A percentile compares a stretch with the other conserved stretches of the same genome.
Evolutionary conservation across 2,113 vertebrate species (phyloP).

Genomic region (Myiozetetes cayanensis): DNA sequence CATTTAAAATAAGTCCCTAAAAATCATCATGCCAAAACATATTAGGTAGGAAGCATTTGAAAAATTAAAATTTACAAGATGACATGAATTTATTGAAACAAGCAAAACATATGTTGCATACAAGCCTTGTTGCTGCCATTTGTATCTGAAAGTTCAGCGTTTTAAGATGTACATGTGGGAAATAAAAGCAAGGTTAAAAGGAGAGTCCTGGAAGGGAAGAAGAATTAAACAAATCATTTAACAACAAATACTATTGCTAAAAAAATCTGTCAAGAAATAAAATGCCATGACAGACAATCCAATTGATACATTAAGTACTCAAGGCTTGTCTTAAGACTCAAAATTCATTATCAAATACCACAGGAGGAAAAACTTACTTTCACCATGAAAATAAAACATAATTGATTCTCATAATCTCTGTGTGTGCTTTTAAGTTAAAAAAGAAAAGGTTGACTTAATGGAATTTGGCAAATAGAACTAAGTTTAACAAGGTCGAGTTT

Average conservation of each 20-base stretch:
- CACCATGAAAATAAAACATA: not conserved
- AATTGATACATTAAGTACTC: not conserved
- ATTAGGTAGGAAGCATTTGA: not conserved
- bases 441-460: not conserved
- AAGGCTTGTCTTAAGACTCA: not conserved
- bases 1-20: not conserved
- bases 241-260: not conserved
- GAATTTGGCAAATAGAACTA: not conserved
- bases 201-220: not conserved
- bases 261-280: not conserved
- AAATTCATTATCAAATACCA: not conserved
- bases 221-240: not conserved
- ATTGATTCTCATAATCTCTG: not conserved
- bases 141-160: not conserved
- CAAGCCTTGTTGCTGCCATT: not conserved
- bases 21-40: not conserved
- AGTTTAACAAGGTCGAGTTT: not conserved
- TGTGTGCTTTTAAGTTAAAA: not conserved
- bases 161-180: not conserved
- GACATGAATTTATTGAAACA: not conserved
- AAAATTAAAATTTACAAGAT: not conserved
- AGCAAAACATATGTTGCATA: not conserved
- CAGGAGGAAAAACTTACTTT: not conserved
- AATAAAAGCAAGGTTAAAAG: constrained; percentile 1
- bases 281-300: not conserved